phyloP scores from a whole-genome alignment of 2,888 invertebrate genomes.

The Cyclophora punctaria region DNA sequence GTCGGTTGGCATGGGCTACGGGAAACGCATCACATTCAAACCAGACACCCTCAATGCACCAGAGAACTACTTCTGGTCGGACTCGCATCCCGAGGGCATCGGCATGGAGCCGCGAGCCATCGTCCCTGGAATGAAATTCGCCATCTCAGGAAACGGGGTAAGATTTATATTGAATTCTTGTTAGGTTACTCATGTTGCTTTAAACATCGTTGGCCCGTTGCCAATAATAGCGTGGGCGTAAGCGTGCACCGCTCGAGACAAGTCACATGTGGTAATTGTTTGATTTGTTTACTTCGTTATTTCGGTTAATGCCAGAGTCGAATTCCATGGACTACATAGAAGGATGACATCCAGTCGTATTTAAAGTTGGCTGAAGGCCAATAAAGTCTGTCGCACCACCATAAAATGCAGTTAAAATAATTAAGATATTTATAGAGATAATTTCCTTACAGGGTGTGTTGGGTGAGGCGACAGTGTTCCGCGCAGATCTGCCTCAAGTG shows the following conservation, averaged over 20 bases:
- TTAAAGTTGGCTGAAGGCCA: conserved; percentile 36
- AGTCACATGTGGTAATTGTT: conserved; percentile 8
- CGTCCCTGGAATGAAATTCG: conserved; percentile 79
- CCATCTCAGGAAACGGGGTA: conserved; percentile 76
- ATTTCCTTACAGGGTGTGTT: conserved; percentile 57
- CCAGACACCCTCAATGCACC: conserved; percentile 76
- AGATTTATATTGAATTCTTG: conserved; percentile 21
- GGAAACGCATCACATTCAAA: conserved; percentile 83
- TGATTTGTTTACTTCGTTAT: conserved; percentile 32
- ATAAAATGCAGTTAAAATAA: conserved; percentile 26
- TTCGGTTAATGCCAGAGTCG: conserved; percentile 28
- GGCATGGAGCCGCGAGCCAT: conserved; percentile 81
- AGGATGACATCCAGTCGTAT: conserved; percentile 28
- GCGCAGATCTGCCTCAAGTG: conserved; percentile 80
- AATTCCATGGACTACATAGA: conserved; percentile 30
- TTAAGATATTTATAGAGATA: conserved; percentile 24
- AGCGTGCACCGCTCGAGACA: conserved; percentile 1
- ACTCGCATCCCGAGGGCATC: conserved; percentile 82
- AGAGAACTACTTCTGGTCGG: conserved; percentile 85
- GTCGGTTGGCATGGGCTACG: conserved; percentile 84
- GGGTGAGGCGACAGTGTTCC: conserved; percentile 80
- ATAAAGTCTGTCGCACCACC: conserved; percentile 19
- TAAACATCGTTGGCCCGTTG: conserved; percentile 21
- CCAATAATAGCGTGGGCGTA: conserved; percentile 18
- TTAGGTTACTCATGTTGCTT: not conserved